Base-by-base conservation (phyloP, 1,140 invertebrate species). In the Copidosoma floridanum region DNA sequence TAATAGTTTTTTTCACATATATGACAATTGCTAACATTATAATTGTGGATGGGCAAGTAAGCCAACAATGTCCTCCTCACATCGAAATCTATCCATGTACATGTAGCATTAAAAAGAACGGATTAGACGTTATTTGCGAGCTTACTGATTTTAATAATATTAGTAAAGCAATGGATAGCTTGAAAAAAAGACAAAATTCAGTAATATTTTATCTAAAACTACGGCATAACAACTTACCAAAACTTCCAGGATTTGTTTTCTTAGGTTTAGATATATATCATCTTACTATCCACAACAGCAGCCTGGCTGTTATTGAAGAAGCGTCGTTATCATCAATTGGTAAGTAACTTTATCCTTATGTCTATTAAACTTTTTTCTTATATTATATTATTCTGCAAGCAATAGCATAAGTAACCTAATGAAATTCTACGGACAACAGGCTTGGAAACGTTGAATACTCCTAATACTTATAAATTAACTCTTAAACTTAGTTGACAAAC, bases 121-220 rank as follows among this genome's bases (percentile, higher is more conserved):
- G 92, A 6, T 81, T 95, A 64, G 92, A 94, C 71, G 87, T 95
- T 40, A 81, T 91, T 21, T 94, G 92, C 81, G 91, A 94, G 79
- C 88, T 87, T 64, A 93, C 90, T 10, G 89, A 91, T 67, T 81
- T 88, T 58, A 75, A 81, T 27, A 87, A 91, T 65, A 91, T 93
- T 70, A 82, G 78, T 65, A 82, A 85, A 71, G 88, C 89, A 0
- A 92, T 93, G 89, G 84, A 85, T 60, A 84, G 84, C 1, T 81
- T 94, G 0, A 91, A 91, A 67, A 86, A 87, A 40, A 86, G 86
- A 69, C 71, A 79, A 14, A 86, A 87, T 57, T 84, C 85, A 61
- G 85, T 92, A 41, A 92, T 94, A 64, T 92, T 90, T 75, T 94
- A 94, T 75, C 79, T 95, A 46, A 93, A 93, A 71, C 76, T 94